Evolutionary conservation across 1,140 invertebrate species (phyloP), one percentile per base, ranked within the genome.

Genomic region (Cecropterus lyciades): DNA sequence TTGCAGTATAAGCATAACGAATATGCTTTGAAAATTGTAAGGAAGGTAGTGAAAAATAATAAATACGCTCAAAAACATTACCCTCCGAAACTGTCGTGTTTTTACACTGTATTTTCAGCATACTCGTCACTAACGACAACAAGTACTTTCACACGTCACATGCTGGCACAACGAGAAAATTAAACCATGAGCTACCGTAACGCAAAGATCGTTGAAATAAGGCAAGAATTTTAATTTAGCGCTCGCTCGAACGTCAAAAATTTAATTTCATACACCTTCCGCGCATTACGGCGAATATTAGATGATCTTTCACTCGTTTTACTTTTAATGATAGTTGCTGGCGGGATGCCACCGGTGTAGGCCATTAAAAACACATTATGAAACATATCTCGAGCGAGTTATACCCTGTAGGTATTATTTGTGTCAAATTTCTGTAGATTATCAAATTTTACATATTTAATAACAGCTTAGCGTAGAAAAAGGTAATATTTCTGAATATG

Each of bases 321-420:
- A 48, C 45, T 8, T 48, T 20, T 52, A 24, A 20, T 52, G 15
- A 52, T 14, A 30, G 15, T 53, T 33, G 14, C 49, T 52, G 49
- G 27, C 30, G 16, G n/a, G 15, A 53, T 40, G 30, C 15, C 30
- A 17, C 51, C 27, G 33, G 15, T 53, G 51, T 16, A 30, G 30
- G 16, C 30, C 51, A 53, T 53, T 53, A 53, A 53, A 53, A 53
- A 53, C 0, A 40, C 51, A 53, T 53, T 53, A 53, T 53, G 51
- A 53, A 33, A 40, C 30, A 37, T 57, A 57, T 57, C 55, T 45
- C 11, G 6, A 30, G 17, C 11, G 20, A n/a, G n/a, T n/a, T n/a
- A 24, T 27, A 49, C 13, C 0, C 13, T 6, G 40, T 14, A 43
- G 40, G 13, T 43, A 6, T 43, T 43, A 43, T 43, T 43, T 43